Evolutionary conservation across 2,888 invertebrate genomes (phyloP), one percentile per base, ranked within the genome.

Genomic region (Conchocele bisecta): DNA sequence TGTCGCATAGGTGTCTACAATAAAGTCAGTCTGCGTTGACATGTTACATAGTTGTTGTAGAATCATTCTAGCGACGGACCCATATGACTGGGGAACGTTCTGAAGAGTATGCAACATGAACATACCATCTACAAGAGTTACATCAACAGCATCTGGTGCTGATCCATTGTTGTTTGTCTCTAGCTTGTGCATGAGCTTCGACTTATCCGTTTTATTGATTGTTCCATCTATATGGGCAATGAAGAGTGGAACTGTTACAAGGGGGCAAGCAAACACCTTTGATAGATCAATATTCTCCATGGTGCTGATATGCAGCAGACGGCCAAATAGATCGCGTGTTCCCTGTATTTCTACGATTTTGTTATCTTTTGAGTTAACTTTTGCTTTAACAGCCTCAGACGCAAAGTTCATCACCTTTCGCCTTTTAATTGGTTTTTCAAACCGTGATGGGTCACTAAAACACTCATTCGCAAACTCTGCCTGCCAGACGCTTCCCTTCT

Each of bases 321-420:
- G 54, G 4, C 75, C 75, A 53, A 75, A 67, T 2, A 75, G 24
- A 54, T 75, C 61, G 41, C 66, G 39, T 17, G 54, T 35, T 15
- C 63, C 46, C 26, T 11, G 26, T 6, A 67, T 37, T 53, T 71
- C 48, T 39, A 17, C 48, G 5, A 53, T n/a, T 3, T 24, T 46
- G 6, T 39, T 46, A 3, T 46, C 56, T 20, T 64, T 70, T 3
- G 33, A 9, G 9, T 7, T 20, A 1, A 44, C 13, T 44, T 48
- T n/a, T 3, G 17, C 53, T 24, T 42, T 53, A 3, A 58, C 48
- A 13, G 60, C 57, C 22, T 1, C 26, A 3, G 24, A 17, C 11
- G 75, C 59, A 50, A 68, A 69, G 31, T 68, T 74, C 15, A 60
- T 58, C 11, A 67, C 31, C 35, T 77, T 77, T 17, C 56, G 57